phyloP scores from a whole-genome alignment of 2,797 vertebrate species.

The Myiothlypis coronata region DNA sequence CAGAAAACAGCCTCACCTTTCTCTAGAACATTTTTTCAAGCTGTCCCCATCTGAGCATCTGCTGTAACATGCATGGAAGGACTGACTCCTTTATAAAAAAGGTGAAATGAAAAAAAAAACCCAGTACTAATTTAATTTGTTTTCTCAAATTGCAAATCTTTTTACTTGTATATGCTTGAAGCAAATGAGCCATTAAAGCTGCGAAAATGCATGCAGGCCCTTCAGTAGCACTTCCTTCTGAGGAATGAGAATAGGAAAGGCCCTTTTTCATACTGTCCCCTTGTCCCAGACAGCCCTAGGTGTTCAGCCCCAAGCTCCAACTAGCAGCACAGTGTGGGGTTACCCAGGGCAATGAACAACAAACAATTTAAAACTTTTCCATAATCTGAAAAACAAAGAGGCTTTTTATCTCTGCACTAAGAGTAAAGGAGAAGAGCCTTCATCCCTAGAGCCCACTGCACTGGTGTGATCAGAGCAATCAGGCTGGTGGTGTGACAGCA shows the following conservation, averaged over 20 bases:
- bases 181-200: conserved; percentile 24
- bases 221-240: not conserved
- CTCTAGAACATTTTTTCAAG: not conserved
- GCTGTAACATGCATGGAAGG: not conserved
- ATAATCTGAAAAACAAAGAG: conserved; percentile 50
- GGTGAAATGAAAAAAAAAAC: not conserved
- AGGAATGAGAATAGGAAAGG: not conserved
- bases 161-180: not conserved
- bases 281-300: conserved; percentile 6
- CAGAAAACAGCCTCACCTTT: not conserved
- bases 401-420: conserved; percentile 14
- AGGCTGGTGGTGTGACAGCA: not conserved
- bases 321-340: not conserved
- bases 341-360: not conserved
- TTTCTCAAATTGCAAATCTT: conserved; percentile 49
- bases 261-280: not conserved
- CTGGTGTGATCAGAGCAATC: not conserved
- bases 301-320: conserved; percentile 7
- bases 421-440: not conserved
- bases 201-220: not conserved
- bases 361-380: conserved; percentile 43
- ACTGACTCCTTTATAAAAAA: not conserved
- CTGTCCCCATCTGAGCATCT: not conserved
- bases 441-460: not conserved
- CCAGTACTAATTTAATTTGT: conserved; percentile 39